Evolutionary conservation across 1,140 invertebrate genomes (phyloP).

Genomic region (Drosophila ogumai): DNA sequence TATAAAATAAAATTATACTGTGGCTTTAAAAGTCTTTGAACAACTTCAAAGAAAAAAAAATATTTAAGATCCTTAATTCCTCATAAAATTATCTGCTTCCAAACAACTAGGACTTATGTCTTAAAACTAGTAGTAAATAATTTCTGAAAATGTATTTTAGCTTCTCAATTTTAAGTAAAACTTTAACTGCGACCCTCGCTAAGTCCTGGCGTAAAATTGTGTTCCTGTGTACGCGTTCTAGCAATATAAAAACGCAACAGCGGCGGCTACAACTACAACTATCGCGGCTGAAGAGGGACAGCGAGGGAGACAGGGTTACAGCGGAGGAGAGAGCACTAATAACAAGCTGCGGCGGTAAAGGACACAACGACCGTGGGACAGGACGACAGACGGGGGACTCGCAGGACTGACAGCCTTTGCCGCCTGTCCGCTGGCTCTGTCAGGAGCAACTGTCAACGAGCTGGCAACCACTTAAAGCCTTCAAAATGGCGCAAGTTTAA

Average conservation of each 20-base stretch:
- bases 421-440: slow-evolving; percentile 56
- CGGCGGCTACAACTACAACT: slow-evolving; percentile 41
- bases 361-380: slow-evolving; percentile 35
- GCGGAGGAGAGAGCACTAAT: slow-evolving; percentile 56
- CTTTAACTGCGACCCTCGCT: slow-evolving; percentile 4
- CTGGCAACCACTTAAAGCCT: slow-evolving; percentile 83
- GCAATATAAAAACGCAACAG: slow-evolving; percentile 73
- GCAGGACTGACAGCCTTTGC: slow-evolving; percentile 42
- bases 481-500: slow-evolving; percentile 84
- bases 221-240: slow-evolving; percentile 58
- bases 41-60: neutral
- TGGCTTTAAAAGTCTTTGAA: neutral
- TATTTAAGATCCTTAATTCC: neutral
- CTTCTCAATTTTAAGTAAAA: neutral
- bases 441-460: slow-evolving; percentile 82
- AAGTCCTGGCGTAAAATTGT: slow-evolving; percentile 64
- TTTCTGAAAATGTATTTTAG: neutral
- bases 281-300: neutral
- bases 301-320: neutral
- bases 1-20: too few species aligned
- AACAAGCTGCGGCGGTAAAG: slow-evolving; percentile 64
- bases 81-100: neutral
- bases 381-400: slow-evolving; percentile 23
- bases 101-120: neutral
- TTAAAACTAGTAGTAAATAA: too few species aligned